phyloP scores from a whole-genome alignment of 1,140 invertebrate species.

The Panagrolaimus sp. region DNA sequence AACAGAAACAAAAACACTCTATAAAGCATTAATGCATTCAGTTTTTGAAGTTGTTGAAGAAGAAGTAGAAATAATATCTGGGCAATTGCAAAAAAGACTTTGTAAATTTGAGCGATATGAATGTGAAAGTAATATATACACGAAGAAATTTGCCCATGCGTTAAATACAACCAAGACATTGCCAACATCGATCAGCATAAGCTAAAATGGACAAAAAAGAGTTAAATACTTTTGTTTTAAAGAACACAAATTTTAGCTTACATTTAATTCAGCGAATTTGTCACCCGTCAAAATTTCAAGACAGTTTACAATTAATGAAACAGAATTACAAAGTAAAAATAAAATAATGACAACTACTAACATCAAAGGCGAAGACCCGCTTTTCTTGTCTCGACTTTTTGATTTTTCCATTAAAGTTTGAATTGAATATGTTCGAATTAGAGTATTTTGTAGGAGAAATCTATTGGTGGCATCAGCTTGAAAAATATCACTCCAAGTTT shows the following conservation, averaged over 20 bases:
- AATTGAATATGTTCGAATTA: too few relatives aligned
- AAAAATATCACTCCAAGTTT: conserved; percentile 3
- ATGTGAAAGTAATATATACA: conserved; percentile 26
- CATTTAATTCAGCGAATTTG: conserved; percentile 4
- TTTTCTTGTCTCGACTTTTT: background rate
- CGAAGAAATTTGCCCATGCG: conserved; percentile 50
- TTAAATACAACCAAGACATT: conserved; percentile 49
- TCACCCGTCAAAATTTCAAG: conserved; percentile 36
- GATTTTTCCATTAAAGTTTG: too few relatives aligned
- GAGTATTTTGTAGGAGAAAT: background rate
- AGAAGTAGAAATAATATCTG: background rate
- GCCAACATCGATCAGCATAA: conserved; percentile 44
- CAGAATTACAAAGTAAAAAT: conserved; percentile 45
- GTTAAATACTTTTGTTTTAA: background rate
- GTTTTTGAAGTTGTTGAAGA: background rate
- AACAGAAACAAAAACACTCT: too few relatives aligned
- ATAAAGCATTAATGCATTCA: too few relatives aligned
- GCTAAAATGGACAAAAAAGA: conserved; percentile 20
- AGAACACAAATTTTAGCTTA: conserved; percentile 5
- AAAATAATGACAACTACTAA: conserved; percentile 41
- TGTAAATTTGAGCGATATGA: conserved; percentile 2
- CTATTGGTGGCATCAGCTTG: conserved; percentile 10
- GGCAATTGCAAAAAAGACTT: background rate
- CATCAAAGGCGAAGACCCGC: conserved; percentile 1
- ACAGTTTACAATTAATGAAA: conserved; percentile 46